Evolutionary conservation across 2,113 vertebrate species (phyloP).

Genomic region (Labeo catla): DNA sequence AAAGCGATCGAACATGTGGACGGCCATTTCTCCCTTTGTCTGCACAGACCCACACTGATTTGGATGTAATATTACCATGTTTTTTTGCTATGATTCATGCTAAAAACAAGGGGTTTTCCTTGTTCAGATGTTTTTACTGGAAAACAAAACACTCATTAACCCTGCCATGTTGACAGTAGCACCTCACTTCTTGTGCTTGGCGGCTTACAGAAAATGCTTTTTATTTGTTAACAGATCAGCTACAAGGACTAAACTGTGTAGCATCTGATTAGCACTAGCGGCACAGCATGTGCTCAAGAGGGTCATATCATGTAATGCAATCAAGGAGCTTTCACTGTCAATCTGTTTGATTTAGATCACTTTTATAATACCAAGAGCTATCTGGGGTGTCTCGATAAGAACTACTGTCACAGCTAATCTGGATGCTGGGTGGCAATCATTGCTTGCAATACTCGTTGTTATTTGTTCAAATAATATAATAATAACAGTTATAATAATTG

Average conservation of each 20-base stretch:
- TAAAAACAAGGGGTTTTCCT: too few species aligned
- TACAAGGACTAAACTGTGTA: conserved; percentile 60
- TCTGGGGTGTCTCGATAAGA: conserved; percentile 62
- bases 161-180: not conserved
- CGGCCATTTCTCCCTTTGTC: not conserved
- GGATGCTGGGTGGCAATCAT: not conserved
- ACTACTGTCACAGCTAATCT: conserved; percentile 46
- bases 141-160: too few species aligned
- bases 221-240: conserved; percentile 61
- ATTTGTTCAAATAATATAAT: not conserved
- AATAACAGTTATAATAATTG: not conserved
- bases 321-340: conserved; percentile 66
- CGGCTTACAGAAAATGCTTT: conserved; percentile 31
- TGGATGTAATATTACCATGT: too few species aligned
- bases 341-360: conserved; percentile 61
- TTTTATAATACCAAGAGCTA: conserved; percentile 58
- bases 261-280: conserved; percentile 66
- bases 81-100: too few species aligned
- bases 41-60: not conserved
- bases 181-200: not conserved
- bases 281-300: conserved; percentile 58
- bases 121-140: too few species aligned
- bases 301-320: conserved; percentile 72
- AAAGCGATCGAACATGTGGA: conserved; percentile 36
- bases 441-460: not conserved